Percentiles rank a stretch among this genome's conserved stretches.
phyloP scores from a whole-genome alignment of 2,113 vertebrate species.

The Balaenoptera acutorostrata region DNA sequence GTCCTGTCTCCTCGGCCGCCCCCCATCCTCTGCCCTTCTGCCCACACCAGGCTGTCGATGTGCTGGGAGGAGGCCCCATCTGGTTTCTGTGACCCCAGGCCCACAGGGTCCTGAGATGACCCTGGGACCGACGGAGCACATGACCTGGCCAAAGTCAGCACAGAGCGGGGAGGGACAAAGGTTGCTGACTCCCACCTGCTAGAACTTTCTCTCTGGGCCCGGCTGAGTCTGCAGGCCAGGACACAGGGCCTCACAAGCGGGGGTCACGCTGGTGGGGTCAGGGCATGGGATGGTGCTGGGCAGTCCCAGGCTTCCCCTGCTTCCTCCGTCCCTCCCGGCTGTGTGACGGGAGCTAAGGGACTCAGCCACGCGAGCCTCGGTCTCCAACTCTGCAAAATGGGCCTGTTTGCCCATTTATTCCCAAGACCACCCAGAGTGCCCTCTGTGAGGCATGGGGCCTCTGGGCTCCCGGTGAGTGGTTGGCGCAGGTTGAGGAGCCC shows the following conservation, averaged over 20 bases:
- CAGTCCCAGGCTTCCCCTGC: background rate
- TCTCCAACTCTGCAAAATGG: background rate
- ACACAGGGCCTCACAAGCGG: fast-evolving
- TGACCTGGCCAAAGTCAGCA: background rate
- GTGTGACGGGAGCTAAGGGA: background rate
- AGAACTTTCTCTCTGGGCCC: background rate
- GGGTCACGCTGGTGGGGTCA: fast-evolving
- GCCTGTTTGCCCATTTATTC: background rate
- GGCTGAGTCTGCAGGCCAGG: background rate
- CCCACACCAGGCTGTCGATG: background rate
- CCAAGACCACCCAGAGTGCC: too few species aligned
- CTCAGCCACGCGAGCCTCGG: background rate
- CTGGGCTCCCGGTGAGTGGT: background rate
- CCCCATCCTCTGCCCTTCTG: too few species aligned
- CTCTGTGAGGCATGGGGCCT: background rate
- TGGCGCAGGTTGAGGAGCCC: background rate
- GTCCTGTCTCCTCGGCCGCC: too few species aligned
- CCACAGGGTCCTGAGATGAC: background rate
- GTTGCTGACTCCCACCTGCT: background rate
- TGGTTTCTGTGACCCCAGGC: background rate
- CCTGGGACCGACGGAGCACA: too few species aligned
- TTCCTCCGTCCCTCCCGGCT: background rate
- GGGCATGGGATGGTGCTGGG: background rate
- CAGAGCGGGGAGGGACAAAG: background rate
- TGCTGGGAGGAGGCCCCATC: fast-evolving